Conservation (phyloP, 1,140 invertebrate species). For the Drosophila neocordata region DNA sequence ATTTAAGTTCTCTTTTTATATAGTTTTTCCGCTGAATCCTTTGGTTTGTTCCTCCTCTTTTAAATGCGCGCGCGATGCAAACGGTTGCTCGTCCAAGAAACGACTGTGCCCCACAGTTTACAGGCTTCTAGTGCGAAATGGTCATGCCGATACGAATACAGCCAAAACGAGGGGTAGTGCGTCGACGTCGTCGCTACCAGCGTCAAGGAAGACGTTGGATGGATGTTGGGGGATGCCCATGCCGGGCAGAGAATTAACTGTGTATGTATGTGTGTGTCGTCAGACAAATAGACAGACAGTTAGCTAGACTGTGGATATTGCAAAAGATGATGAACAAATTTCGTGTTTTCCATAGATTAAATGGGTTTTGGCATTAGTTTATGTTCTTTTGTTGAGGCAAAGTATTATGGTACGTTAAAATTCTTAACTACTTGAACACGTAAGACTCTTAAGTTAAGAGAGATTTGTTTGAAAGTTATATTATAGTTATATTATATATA, state of each 20-base stretch:
- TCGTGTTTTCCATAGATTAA: constrained; percentile 31
- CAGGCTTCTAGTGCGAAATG: constrained; percentile 59
- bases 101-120: constrained; percentile 58
- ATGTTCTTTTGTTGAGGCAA: not conserved
- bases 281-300: constrained; percentile 24
- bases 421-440: too few species aligned
- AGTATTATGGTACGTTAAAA: too few species aligned
- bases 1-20: constrained; percentile 3
- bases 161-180: constrained; percentile 21
- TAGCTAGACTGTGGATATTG: constrained; percentile 22
- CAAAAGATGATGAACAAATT: constrained; percentile 12
- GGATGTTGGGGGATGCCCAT: constrained; percentile 54
- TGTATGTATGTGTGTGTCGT: not conserved
- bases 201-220: constrained; percentile 18
- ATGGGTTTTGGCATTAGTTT: constrained; percentile 27
- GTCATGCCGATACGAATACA: constrained; percentile 27
- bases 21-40: constrained; percentile 3
- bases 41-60: not conserved
- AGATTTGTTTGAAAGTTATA: not conserved
- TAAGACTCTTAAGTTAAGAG: too few species aligned
- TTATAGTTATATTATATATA: too few species aligned
- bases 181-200: constrained; percentile 36
- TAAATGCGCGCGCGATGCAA: constrained; percentile 70
- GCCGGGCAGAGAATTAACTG: not conserved
- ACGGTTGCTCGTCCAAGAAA: constrained; percentile 66